Conservation (phyloP, 2,888 invertebrate species). For the Eubasilissa splendida region DNA sequence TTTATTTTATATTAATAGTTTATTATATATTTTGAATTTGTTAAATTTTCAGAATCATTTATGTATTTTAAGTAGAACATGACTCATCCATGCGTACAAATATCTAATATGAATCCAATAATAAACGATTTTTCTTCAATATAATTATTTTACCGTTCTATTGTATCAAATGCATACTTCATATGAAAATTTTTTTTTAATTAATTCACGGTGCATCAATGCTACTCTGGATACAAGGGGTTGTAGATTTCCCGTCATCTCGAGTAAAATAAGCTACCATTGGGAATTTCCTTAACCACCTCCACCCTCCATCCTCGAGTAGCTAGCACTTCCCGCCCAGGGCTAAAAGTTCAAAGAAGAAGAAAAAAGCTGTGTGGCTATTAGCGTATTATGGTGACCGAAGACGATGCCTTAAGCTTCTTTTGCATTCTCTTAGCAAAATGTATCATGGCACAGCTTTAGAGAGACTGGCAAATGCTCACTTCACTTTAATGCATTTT, state of each 20-base stretch:
- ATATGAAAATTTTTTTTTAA: no score
- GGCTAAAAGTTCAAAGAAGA: slow-evolving; percentile 22
- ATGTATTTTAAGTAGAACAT: no score
- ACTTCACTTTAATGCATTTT: slow-evolving; percentile 4
- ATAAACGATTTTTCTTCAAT: no score
- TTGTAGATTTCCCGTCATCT: not conserved
- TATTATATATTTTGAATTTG: no score
- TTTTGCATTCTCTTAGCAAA: slow-evolving; percentile 35
- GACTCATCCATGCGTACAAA: no score
- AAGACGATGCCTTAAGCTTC: slow-evolving; percentile 20
- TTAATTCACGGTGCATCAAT: no score
- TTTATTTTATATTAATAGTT: no score
- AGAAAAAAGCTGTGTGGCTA: slow-evolving; percentile 14
- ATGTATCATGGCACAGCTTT: slow-evolving; percentile 29
- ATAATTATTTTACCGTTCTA: no score
- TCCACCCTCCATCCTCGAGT: not conserved
- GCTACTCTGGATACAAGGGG: not conserved
- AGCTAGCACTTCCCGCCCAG: slow-evolving; percentile 24
- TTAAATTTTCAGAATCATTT: no score
- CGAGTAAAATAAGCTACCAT: slow-evolving; percentile 11
- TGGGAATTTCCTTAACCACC: slow-evolving; percentile 4
- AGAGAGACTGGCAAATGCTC: slow-evolving; percentile 8
- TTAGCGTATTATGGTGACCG: slow-evolving; percentile 28
- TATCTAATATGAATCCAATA: no score
- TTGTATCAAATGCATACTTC: no score